Conservation (phyloP, 1,140 invertebrate genomes). For the Papilio polytes region DNA sequence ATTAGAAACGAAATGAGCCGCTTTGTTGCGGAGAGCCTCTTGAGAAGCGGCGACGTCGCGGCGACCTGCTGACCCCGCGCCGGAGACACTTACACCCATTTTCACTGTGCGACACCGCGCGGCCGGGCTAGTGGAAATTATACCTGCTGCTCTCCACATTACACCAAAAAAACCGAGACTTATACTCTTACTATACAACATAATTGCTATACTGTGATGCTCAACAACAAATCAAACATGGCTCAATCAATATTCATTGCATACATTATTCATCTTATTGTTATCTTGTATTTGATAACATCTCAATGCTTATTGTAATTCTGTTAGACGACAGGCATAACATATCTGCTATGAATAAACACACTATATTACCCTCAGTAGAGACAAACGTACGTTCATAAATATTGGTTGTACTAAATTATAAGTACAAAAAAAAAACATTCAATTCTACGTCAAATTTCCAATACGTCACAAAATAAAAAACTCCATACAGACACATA, state of each 20-base stretch:
- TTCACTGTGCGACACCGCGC: not conserved
- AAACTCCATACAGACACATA: not conserved
- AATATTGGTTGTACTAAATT: no score
- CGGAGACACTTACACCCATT: not conserved
- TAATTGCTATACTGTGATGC: not conserved
- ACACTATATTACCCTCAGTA: no score
- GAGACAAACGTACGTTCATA: no score
- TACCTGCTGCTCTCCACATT: not conserved
- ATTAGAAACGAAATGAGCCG: slow-evolving; percentile 16
- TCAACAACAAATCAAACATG: not conserved
- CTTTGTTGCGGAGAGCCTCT: not conserved
- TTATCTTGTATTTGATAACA: not conserved
- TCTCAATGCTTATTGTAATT: not conserved
- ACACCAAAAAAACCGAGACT: no score
- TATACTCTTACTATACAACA: no score
- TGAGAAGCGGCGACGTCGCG: not conserved
- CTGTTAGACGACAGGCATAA: not conserved
- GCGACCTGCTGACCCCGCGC: not conserved
- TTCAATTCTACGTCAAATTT: no score
- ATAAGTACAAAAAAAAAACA: no score
- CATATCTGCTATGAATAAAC: no score
- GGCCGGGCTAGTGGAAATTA: not conserved
- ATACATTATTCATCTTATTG: not conserved
- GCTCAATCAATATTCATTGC: not conserved
- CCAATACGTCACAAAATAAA: no score